Conservation (phyloP, 2,797 vertebrate species). For the Mareca strepera region DNA sequence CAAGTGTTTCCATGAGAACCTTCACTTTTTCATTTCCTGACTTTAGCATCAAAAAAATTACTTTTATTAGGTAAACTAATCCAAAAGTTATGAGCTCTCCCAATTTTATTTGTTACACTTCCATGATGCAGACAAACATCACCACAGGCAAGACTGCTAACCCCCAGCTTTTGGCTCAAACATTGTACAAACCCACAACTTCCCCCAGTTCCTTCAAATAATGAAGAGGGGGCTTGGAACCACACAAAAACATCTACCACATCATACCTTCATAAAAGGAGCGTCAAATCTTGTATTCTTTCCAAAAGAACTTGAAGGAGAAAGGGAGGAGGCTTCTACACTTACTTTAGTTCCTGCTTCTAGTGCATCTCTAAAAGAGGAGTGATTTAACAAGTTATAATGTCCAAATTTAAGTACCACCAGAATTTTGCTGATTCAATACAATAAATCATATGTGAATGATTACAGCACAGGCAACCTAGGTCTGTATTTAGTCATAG, state of each 20-base stretch:
- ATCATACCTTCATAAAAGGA: not conserved
- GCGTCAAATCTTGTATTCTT: not conserved
- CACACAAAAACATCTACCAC: not conserved
- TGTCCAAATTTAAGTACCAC: not conserved
- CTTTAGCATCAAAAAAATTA: not conserved
- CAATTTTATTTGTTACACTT: not conserved
- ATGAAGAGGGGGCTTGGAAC: not conserved
- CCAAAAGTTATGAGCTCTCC: not conserved
- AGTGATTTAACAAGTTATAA: not conserved
- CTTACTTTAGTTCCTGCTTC: not conserved
- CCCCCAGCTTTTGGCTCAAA: not conserved
- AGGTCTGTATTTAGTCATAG: not conserved
- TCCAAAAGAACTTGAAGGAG: not conserved
- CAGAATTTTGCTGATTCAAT: not conserved
- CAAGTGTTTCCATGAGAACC: not conserved
- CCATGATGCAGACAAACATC: not conserved
- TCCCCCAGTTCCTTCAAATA: not conserved
- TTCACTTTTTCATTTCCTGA: not conserved
- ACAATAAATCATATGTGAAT: not conserved
- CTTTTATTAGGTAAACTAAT: slow-evolving; percentile 5
- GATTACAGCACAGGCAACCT: not conserved
- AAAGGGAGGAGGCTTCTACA: not conserved
- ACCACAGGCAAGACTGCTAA: not conserved
- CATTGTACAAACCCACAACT: not conserved
- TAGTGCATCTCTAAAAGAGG: not conserved